phyloP scores from a whole-genome alignment of 1,140 invertebrate genomes.

The Antheraea mylitta region DNA sequence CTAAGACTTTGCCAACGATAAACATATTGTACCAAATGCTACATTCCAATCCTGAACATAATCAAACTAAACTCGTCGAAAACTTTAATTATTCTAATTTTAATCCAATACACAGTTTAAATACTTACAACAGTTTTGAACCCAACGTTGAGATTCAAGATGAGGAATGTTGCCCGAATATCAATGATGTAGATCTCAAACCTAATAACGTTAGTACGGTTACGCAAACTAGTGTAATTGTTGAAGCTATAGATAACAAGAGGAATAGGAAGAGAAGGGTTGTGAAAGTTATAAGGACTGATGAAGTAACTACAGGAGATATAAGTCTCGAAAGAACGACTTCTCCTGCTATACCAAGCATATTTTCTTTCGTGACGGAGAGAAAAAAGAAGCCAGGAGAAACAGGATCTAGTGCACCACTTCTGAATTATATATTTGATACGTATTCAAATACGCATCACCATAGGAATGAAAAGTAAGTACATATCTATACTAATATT shows the following conservation, averaged over 20 bases:
- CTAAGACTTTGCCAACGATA: constrained; percentile 46
- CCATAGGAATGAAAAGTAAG: constrained; percentile 68
- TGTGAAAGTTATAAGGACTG: constrained; percentile 41
- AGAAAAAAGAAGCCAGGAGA: constrained; percentile 56
- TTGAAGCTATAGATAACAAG: constrained; percentile 32
- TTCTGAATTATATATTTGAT: constrained; percentile 74
- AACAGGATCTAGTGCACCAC: constrained; percentile 61
- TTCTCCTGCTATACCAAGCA: constrained; percentile 24
- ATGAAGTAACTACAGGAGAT: constrained; percentile 33
- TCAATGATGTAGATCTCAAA: constrained; percentile 23
- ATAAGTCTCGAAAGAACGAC: constrained; percentile 33
- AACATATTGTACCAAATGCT: constrained; percentile 69
- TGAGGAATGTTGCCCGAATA: constrained; percentile 36
- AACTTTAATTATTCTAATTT: constrained; percentile 39
- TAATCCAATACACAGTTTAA: constrained; percentile 45
- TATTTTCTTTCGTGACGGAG: constrained; percentile 38
- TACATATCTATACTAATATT: constrained; percentile 2
- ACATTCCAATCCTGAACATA: constrained; percentile 42
- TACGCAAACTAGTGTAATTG: constrained; percentile 39
- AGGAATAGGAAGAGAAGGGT: constrained; percentile 52
- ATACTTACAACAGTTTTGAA: constrained; percentile 36
- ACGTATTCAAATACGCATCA: constrained; percentile 70
- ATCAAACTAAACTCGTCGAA: constrained; percentile 34
- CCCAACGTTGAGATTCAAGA: constrained; percentile 30
- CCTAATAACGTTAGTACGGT: constrained; percentile 23